Percentiles rank a stretch among this genome's conserved stretches.
Evolutionary conservation across 2,888 invertebrate genomes (phyloP).

Genomic region (Spialia ferax): DNA sequence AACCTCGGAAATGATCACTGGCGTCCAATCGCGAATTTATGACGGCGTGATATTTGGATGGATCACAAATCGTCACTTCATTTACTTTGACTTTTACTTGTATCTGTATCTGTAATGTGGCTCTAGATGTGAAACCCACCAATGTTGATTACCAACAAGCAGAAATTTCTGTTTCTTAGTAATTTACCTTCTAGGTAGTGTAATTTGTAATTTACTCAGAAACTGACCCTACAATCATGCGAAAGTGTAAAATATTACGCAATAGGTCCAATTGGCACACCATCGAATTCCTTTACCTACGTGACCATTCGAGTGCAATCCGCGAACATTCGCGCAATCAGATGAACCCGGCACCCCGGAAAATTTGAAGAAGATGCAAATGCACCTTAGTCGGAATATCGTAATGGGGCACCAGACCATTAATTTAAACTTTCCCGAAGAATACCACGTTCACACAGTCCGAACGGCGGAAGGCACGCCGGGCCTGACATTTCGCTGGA

Average conservation of each 20-base stretch:
- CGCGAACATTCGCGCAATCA: constrained; percentile 14
- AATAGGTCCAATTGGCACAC: constrained; percentile 13
- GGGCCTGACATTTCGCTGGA: constrained; percentile 61
- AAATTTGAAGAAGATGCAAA: constrained; percentile 40
- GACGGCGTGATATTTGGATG: constrained; percentile 41
- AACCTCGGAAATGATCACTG: constrained; percentile 41
- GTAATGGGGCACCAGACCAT: constrained; percentile 35
- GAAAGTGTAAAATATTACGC: constrained; percentile 12
- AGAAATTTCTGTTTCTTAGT: neutral
- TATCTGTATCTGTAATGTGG: neutral
- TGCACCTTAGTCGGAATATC: constrained; percentile 30
- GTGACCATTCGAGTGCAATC: constrained; percentile 24
- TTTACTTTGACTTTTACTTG: neutral
- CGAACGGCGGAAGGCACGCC: constrained; percentile 58
- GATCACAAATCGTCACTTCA: constrained; percentile 17
- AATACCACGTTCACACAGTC: constrained; percentile 69
- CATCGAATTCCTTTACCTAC: constrained; percentile 16
- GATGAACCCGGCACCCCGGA: constrained; percentile 38
- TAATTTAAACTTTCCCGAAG: constrained; percentile 43
- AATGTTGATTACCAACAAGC: too few species aligned
- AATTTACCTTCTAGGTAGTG: too few species aligned
- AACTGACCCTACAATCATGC: neutral
- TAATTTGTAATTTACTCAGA: neutral
- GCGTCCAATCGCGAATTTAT: constrained; percentile 40
- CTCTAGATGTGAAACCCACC: too few species aligned